Base-by-base conservation (phyloP, 23 tunicate genomes). In the Trididemnum clinides region DNA sequence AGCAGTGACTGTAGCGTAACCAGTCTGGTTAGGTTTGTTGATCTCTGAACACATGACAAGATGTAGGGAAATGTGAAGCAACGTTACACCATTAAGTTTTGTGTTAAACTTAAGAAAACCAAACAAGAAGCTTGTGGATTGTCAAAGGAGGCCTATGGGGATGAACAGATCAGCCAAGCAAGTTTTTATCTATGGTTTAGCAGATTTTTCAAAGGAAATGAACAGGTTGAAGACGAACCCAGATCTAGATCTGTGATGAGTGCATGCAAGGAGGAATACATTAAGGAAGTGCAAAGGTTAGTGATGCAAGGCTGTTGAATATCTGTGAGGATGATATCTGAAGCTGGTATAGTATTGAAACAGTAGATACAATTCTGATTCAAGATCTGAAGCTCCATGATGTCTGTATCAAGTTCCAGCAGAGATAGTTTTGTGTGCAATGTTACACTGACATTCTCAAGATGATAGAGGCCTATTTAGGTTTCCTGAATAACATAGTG, bases 71-170 rank as follows among this genome's bases (percentile, higher is more conserved):
- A 62, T 26, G 21, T 62, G 69, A 26, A 62, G 69, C 27, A 62
- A 62, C 69, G 27, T 62, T 62, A 62, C 27, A 21, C 27, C 4
- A 62, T 62, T 21, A 57, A 90, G 15, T 12, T 57, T 84, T 32
- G 74, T 78, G 89, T 90, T 31, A 21, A 85, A 71, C 10, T 62
- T 12, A 18, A 12, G 23, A 62, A 62, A 62, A 62, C 69, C 69
- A 62, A 62, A 21, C 19, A 20, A 58, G 28, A 62, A 62, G 69
- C 69, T 12, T 18, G 4, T 62, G 22, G 21, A 62, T 12, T 62
- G 69, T 62, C 27, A 62, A 62, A 62, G 69, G 69, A 62, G 69
- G 69, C 69, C 27, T 62, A 62, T 62, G 69, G 69, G 27, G 22
- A 62, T 62, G 69, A 62, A 62, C 27, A 62, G 27, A 62, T 62